phyloP scores from a whole-genome alignment of 2,797 vertebrate species.

The Melopsittacus undulatus region DNA sequence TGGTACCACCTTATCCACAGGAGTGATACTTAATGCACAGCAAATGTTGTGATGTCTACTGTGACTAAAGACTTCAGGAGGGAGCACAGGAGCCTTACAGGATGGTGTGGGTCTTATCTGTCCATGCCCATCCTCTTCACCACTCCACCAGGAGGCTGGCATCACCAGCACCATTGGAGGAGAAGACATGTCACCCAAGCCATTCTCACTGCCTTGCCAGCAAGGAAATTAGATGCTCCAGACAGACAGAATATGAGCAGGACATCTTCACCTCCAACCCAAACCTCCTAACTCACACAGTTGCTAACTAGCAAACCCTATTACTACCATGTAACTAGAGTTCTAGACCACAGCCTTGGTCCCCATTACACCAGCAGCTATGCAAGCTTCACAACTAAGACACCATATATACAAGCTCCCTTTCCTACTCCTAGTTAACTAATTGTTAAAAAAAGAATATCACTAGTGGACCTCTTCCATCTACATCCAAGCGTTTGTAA shows the following conservation, averaged over 20 bases:
- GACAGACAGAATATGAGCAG: not conserved
- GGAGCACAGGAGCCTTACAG: not conserved
- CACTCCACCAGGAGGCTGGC: not conserved
- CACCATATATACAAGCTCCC: not conserved
- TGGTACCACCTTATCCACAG: too few species aligned
- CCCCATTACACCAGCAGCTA: not conserved
- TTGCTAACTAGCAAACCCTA: too few species aligned
- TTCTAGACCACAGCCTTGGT: rapidly evolving
- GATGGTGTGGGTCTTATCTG: rapidly evolving
- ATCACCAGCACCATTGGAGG: not conserved
- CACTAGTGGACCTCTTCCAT: not conserved
- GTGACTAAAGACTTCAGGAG: too few species aligned
- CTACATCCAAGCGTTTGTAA: not conserved
- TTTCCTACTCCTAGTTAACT: not conserved
- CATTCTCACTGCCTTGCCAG: not conserved
- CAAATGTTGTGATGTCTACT: not conserved
- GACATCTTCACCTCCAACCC: rapidly evolving
- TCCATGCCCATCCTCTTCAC: rapidly evolving
- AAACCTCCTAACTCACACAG: not conserved
- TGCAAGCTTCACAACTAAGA: not conserved
- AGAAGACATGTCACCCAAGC: rapidly evolving
- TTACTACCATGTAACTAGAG: not conserved
- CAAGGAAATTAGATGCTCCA: rapidly evolving
- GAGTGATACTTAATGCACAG: rapidly evolving
- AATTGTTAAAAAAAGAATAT: not conserved